Evolutionary conservation across 2,797 vertebrate species (phyloP), one percentile per base, ranked within the genome.

Genomic region (Hybognathus amarus): DNA sequence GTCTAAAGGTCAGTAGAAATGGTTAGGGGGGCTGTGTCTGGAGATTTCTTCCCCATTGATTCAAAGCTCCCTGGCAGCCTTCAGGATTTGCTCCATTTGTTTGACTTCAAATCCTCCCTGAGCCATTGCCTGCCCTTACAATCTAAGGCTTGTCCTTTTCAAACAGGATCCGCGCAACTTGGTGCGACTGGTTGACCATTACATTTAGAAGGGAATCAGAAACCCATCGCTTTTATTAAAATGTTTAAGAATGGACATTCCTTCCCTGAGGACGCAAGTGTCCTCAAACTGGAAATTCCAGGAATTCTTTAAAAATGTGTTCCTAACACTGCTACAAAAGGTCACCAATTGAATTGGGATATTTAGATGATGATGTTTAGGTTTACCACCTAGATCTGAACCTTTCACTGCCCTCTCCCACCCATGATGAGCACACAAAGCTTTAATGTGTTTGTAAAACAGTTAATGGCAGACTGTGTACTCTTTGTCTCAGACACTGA

Each of bases 1-100:
- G 86, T 88, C 52, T 82, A 90, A 88, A 89, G 89, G 88, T 91
- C 83, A 86, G 63, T 30, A 56, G 74, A 61, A 85, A 84, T 83
- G 85, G 87, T 86, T 75, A 84, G 69, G 74, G 74, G 68, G 74
- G 79, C 80, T 40, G 52, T 85, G 79, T 88, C 86, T 82, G 79
- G 77, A 84, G 82, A 86, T 87, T 87, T 88, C 78, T 86, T 79
- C 70, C 79, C 78, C 45, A 79, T 59, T 85, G 88, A 87, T 88
- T 86, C 81, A 71, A 75, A 84, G 74, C 82, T 42, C 84, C 77
- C 80, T 68, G 87, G 86, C 82, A 88, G 85, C 85, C 86, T 85
- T 86, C 85, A 84, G 24, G 82, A 64, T 80, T 84, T 80, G 69
- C 71, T 81, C 67, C 81, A 75, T 87, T 85, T 85, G 77, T 85